Conservation (phyloP, 1,140 invertebrate species). For the Neodiprion fabricii region DNA sequence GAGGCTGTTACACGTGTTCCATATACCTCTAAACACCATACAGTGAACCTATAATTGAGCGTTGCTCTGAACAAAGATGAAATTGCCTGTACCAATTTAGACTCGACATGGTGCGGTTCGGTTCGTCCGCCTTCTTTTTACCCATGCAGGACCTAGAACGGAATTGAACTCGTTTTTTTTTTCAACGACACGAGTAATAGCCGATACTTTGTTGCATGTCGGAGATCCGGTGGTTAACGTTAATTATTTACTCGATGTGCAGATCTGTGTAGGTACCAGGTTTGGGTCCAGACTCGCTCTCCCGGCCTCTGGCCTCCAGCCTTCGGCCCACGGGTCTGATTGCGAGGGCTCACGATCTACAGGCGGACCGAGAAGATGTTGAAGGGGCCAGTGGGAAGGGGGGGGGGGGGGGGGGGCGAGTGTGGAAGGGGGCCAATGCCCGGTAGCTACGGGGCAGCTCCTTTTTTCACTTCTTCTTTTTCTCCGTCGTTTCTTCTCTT, state of each 20-base stretch:
- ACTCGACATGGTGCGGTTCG: no score
- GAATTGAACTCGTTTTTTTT: neutral
- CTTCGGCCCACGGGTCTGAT: neutral
- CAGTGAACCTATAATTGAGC: no score
- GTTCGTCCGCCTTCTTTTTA: no score
- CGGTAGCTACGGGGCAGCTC: neutral
- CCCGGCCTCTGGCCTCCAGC: slow-evolving; percentile 2
- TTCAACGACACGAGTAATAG: neutral
- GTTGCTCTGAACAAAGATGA: no score
- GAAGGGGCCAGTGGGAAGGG: neutral
- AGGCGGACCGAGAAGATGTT: slow-evolving; percentile 1
- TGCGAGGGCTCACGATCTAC: neutral
- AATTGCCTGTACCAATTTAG: no score
- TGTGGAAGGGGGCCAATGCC: slow-evolving; percentile 1
- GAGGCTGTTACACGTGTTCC: no score
- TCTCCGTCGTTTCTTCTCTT: neutral
- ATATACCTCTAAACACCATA: no score
- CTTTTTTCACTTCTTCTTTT: neutral
- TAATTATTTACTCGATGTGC: neutral
- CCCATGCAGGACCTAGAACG: neutral
- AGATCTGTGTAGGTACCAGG: neutral
- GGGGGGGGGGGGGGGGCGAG: neutral
- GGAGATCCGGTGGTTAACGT: neutral
- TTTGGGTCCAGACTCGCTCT: neutral
- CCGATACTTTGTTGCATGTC: neutral